phyloP scores from a whole-genome alignment of 2,888 invertebrate genomes.

The Palloptera scutellata region DNA sequence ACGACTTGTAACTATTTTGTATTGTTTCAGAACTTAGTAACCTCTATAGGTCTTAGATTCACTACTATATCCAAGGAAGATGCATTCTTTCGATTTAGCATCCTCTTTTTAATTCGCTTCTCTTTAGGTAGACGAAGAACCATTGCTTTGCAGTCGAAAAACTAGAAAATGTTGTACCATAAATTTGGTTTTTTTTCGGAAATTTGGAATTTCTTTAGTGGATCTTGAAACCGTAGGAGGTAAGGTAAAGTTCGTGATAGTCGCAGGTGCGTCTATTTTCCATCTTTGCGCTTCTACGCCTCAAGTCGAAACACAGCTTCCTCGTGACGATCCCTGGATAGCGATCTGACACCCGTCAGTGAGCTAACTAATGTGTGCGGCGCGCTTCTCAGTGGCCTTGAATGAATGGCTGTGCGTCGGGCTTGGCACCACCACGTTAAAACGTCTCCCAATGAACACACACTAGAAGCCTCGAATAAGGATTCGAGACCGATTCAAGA shows the following conservation, averaged over 20 bases:
- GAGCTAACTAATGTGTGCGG: too few relatives aligned
- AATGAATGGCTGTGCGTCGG: too few relatives aligned
- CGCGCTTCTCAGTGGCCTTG: too few relatives aligned
- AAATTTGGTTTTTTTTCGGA: conserved; percentile 26
- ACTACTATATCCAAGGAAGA: conserved; percentile 22
- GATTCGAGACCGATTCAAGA: too few relatives aligned
- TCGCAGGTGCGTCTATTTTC: conserved; percentile 3
- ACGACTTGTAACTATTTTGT: conserved; percentile 16
- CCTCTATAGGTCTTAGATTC: conserved; percentile 7
- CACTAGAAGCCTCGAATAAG: too few relatives aligned
- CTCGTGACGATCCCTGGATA: too few relatives aligned
- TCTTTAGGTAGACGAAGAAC: conserved; percentile 34
- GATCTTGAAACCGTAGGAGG: conserved; percentile 5
- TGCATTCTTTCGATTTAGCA: conserved; percentile 19
- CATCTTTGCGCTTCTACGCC: conserved; percentile 7
- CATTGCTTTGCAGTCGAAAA: conserved; percentile 34
- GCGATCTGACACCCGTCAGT: too few relatives aligned
- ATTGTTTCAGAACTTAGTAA: not conserved
- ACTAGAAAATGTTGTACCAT: conserved; percentile 25
- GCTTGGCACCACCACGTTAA: too few relatives aligned
- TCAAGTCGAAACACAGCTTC: too few relatives aligned
- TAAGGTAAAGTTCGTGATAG: too few relatives aligned
- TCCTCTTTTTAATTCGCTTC: conserved; percentile 26
- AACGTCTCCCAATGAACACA: too few relatives aligned
- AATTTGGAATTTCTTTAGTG: conserved; percentile 27